Evolutionary conservation across 2,797 vertebrate genomes (phyloP).

Genomic region (Cynodonichthys magdalenae): DNA sequence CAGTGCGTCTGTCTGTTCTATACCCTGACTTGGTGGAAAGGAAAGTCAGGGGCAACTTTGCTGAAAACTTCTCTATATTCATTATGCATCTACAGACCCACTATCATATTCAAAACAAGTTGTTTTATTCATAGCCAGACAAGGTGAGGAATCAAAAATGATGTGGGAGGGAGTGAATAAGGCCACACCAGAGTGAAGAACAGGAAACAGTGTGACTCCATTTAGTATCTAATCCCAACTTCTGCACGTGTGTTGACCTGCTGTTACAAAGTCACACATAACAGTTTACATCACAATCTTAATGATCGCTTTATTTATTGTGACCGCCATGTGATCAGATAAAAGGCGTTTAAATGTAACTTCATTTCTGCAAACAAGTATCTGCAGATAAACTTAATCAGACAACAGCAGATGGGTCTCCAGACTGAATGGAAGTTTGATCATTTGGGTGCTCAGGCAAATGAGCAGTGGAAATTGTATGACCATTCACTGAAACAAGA

Average conservation of each 20-base stretch:
- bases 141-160: constrained; percentile 50
- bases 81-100: constrained; percentile 33
- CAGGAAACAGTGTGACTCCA: constrained; percentile 28
- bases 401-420: constrained; percentile 4
- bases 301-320: constrained; percentile 26
- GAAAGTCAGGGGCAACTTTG: constrained; percentile 17
- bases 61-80: constrained; percentile 24
- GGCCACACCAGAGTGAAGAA: not conserved
- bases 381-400: constrained; percentile 15
- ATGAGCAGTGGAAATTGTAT: constrained; percentile 39
- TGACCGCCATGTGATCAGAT: constrained; percentile 8
- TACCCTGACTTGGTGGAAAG: constrained; percentile 12
- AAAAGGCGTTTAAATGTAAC: constrained; percentile 25
- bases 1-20: constrained; percentile 12
- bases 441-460: constrained; percentile 27
- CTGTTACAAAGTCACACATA: constrained; percentile 24
- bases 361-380: constrained; percentile 17
- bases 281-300: constrained; percentile 23
- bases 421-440: constrained; percentile 33
- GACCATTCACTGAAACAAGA: constrained; percentile 45
- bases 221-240: constrained; percentile 54
- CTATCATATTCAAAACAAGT: constrained; percentile 59
- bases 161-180: constrained; percentile 37
- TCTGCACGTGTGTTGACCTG: constrained; percentile 24
- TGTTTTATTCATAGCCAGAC: constrained; percentile 67